Conservation (phyloP, 2,113 vertebrate genomes). For the Sterna hirundo region DNA sequence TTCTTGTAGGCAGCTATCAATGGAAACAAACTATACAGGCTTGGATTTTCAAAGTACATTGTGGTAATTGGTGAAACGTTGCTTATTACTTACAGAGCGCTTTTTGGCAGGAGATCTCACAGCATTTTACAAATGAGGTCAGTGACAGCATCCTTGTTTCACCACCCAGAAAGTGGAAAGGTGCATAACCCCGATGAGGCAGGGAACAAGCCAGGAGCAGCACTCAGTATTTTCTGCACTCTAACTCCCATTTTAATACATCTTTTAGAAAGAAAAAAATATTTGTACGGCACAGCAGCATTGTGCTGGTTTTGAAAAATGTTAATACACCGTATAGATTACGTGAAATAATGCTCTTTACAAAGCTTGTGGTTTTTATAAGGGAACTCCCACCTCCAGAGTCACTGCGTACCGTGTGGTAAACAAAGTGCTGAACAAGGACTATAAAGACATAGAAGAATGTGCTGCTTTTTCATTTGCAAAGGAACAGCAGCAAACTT, state of each 20-base stretch:
- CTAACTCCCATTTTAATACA: neutral
- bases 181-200: neutral
- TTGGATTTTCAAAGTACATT: neutral
- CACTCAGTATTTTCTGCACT: neutral
- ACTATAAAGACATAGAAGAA: neutral
- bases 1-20: neutral
- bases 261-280: neutral
- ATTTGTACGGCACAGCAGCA: neutral
- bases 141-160: neutral
- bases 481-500: neutral
- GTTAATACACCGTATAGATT: neutral
- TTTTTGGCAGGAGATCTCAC: neutral
- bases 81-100: neutral
- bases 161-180: neutral
- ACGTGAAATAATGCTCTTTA: neutral
- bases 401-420: neutral
- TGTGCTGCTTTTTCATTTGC: neutral
- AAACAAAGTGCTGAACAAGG: neutral
- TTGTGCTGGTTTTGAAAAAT: neutral
- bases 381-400: neutral
- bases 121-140: neutral
- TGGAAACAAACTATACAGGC: neutral
- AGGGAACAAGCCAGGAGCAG: neutral
- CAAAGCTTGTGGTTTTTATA: neutral
- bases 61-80: neutral